Percentiles rank a stretch among this genome's conserved stretches.
phyloP scores from a whole-genome alignment of 2,113 vertebrate species.

The Cebus imitator region DNA sequence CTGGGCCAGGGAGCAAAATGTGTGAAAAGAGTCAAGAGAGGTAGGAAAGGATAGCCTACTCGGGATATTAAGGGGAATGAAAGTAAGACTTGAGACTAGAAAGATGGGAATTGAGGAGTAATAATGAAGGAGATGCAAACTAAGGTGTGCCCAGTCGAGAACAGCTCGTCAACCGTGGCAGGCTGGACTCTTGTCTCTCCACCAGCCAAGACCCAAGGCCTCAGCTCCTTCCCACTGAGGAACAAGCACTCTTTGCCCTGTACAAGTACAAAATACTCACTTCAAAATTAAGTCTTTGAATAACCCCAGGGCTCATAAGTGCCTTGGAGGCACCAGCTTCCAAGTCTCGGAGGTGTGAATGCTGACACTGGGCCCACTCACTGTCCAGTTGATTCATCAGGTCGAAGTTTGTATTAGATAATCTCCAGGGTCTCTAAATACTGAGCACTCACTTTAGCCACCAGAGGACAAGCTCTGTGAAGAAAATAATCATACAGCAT shows the following conservation, averaged over 20 bases:
- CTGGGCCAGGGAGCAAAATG: not conserved
- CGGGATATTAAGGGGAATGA: not conserved
- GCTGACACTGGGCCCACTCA: not conserved
- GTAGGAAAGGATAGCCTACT: not conserved
- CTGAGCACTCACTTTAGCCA: not conserved
- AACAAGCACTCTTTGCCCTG: not conserved
- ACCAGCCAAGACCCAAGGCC: not conserved
- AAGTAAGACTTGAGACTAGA: not conserved
- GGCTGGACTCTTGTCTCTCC: not conserved
- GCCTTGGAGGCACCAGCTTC: not conserved
- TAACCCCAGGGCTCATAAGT: not conserved
- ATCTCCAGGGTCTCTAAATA: not conserved
- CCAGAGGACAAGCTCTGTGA: not conserved
- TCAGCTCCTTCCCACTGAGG: not conserved
- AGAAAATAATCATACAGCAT: not conserved
- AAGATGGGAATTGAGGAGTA: not conserved
- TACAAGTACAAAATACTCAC: not conserved
- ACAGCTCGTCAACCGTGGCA: not conserved
- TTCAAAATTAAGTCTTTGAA: not conserved
- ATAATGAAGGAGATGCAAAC: not conserved
- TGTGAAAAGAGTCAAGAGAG: not conserved
- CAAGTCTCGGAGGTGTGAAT: fast-evolving
- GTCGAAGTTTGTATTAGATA: not conserved
- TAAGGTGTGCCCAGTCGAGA: not conserved
- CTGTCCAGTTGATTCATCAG: not conserved